Conservation (phyloP, 2,888 invertebrate species). For the Willowsia nigromaculata region DNA sequence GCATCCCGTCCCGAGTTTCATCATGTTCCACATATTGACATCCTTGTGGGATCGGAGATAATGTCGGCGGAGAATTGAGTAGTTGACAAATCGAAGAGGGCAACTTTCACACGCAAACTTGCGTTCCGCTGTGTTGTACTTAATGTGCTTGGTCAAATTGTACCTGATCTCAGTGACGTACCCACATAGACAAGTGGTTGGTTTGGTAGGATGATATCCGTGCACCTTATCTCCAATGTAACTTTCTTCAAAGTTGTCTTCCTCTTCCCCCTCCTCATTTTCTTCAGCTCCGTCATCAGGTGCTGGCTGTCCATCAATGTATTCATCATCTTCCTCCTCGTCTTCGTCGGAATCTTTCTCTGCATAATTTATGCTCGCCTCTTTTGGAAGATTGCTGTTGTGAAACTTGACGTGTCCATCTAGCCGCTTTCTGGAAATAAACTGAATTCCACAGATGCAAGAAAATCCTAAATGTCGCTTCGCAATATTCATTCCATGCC, state of each 20-base stretch:
- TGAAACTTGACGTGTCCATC: background rate
- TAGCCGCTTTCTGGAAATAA: background rate
- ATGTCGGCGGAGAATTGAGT: background rate
- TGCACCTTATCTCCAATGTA: no score
- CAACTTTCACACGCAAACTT: background rate
- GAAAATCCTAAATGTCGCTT: background rate
- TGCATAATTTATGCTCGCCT: background rate
- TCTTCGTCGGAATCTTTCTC: background rate
- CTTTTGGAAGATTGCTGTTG: background rate
- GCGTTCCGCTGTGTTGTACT: background rate
- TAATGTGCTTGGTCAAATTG: background rate
- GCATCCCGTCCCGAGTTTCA: background rate
- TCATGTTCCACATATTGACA: background rate
- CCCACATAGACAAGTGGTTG: background rate
- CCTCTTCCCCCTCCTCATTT: background rate
- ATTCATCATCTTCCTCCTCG: background rate
- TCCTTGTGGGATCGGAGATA: background rate
- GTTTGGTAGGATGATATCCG: background rate
- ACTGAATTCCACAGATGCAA: slow-evolving; percentile 1
- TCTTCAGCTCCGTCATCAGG: background rate
- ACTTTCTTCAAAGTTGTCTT: background rate
- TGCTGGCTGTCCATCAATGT: background rate
- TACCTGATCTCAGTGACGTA: background rate
- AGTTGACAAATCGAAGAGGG: background rate
- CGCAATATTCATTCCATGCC: background rate